Conservation (phyloP, 2,797 vertebrate species). For the Nannoperca australis region DNA sequence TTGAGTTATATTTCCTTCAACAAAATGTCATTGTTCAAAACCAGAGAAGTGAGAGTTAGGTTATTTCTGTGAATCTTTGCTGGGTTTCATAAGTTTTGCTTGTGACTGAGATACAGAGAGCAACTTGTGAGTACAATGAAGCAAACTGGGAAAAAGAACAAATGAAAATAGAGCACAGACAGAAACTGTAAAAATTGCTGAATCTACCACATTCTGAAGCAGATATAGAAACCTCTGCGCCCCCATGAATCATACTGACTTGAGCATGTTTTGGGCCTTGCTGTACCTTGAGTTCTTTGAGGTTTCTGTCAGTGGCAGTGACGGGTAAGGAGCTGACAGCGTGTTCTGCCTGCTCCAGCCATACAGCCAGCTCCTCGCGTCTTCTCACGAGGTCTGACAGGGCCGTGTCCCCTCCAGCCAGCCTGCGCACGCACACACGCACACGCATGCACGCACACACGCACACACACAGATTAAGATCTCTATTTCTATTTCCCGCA, state of each 20-base stretch:
- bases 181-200: slow-evolving; percentile 31
- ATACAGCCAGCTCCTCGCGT: slow-evolving; percentile 85
- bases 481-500: slow-evolving; percentile 62
- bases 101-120: slow-evolving; percentile 23
- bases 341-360: slow-evolving; percentile 89
- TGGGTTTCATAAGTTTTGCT: slow-evolving; percentile 18
- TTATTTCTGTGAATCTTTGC: slow-evolving; percentile 12
- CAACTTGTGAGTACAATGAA: slow-evolving; percentile 27
- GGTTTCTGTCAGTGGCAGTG: slow-evolving; percentile 83
- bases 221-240: slow-evolving; percentile 31
- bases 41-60: neutral
- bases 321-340: slow-evolving; percentile 79
- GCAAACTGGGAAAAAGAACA: slow-evolving; percentile 15
- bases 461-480: slow-evolving; percentile 60
- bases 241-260: slow-evolving; percentile 11
- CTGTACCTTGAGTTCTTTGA: slow-evolving; percentile 89
- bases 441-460: slow-evolving; percentile 12
- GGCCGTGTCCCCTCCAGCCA: slow-evolving; percentile 86
- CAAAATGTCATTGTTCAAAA: slow-evolving; percentile 28
- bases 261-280: slow-evolving; percentile 17
- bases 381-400: slow-evolving; percentile 86
- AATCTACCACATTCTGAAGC: slow-evolving; percentile 19
- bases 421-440: slow-evolving; percentile 73
- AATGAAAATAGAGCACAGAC: slow-evolving; percentile 13
- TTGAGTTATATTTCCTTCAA: neutral